These are phyloP conservation scores for Ophonus ardosiacus DNA, from an alignment of 2,888 invertebrate genomes.

Conservation along the genomic window DNA sequence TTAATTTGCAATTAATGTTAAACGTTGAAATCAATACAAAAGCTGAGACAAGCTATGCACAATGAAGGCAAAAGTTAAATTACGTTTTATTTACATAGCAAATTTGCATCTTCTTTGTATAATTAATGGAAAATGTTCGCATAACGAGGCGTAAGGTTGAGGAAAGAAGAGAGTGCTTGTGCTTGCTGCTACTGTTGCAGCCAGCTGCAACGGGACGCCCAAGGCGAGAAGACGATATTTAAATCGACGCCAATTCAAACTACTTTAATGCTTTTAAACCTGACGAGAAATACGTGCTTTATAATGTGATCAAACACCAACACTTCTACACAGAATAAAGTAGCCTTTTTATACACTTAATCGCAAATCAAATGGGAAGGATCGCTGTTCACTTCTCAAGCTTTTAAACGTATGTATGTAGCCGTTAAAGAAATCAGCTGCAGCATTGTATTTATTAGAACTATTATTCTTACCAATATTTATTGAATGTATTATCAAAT, in stretches of 20 bases:
- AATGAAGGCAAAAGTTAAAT: slow-evolving; percentile 60
- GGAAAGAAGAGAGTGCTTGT: background rate
- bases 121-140: slow-evolving; percentile 61
- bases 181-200: slow-evolving; percentile 18
- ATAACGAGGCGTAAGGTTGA: slow-evolving; percentile 29
- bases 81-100: slow-evolving; percentile 61
- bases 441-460: too few relatives aligned
- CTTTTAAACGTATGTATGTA: background rate
- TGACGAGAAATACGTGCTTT: slow-evolving; percentile 31
- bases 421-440: background rate
- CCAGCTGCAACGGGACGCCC: background rate
- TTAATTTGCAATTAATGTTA: slow-evolving; percentile 53
- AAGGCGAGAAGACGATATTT: slow-evolving; percentile 25
- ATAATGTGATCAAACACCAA: slow-evolving; percentile 32
- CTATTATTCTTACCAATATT: too few relatives aligned
- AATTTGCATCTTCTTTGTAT: slow-evolving; percentile 62
- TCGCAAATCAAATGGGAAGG: background rate
- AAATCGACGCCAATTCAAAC: slow-evolving; percentile 41
- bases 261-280: slow-evolving; percentile 40
- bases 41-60: background rate
- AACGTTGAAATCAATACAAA: slow-evolving; percentile 55
- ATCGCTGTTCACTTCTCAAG: background rate
- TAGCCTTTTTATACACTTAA: background rate
- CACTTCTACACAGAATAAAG: background rate
- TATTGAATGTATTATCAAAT: too few relatives aligned